These are phyloP conservation scores for Cryptus armator DNA, from an alignment of 2,888 invertebrate genomes.

Conservation along the genomic window DNA sequence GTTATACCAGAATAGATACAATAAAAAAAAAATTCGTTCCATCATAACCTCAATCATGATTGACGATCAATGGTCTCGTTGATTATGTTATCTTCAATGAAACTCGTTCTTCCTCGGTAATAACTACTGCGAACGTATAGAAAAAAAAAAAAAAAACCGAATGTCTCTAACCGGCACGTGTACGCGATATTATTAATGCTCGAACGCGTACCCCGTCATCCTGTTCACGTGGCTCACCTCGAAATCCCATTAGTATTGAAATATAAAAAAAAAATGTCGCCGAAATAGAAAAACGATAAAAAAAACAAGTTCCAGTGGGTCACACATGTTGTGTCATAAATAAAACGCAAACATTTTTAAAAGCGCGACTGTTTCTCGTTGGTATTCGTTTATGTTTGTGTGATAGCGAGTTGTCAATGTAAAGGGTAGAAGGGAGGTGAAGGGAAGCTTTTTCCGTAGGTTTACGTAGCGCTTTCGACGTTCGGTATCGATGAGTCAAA, in stretches of 20 bases:
- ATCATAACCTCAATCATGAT: constrained; percentile 8
- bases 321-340: constrained; percentile 40
- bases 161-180: background rate
- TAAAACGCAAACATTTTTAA: constrained; percentile 35
- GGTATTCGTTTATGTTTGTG: constrained; percentile 2
- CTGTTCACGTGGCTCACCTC: constrained; percentile 1
- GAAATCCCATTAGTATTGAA: constrained; percentile 39
- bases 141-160: background rate
- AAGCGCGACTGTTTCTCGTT: background rate
- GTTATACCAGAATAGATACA: too few relatives aligned
- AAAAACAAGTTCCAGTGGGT: background rate
- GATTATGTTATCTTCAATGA: background rate
- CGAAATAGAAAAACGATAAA: background rate
- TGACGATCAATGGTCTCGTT: constrained; percentile 15
- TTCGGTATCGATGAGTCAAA: constrained; percentile 45
- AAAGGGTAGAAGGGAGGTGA: background rate
- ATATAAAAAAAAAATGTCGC: constrained; percentile 1
- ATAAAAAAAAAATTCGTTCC: too few relatives aligned
- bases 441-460: constrained; percentile 35
- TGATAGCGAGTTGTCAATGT: constrained; percentile 34
- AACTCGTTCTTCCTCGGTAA: constrained; percentile 3
- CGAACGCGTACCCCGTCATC: background rate
- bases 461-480: constrained; percentile 26
- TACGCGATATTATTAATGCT: constrained; percentile 29
- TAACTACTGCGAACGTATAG: background rate